Percentiles rank a stretch among this genome's conserved stretches.
Evolutionary conservation across 2,113 vertebrate genomes (phyloP).

Genomic region (Austrofundulus limnaeus): DNA sequence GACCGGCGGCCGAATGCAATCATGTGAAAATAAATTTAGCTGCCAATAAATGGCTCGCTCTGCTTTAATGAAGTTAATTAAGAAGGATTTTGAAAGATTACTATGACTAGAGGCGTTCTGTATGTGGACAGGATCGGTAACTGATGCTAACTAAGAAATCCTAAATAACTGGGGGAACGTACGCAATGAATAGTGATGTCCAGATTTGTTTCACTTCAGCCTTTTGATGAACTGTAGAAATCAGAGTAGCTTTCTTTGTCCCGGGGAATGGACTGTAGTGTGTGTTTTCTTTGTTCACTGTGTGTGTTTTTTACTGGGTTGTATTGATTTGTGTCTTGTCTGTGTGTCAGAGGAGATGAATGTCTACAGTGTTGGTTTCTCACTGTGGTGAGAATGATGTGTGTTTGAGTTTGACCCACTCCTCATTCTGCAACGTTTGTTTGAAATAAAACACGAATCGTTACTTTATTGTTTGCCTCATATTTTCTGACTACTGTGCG

Average conservation of each 20-base stretch:
- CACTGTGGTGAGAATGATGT: too few relatives aligned
- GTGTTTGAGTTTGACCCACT: too few relatives aligned
- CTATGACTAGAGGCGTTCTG: slow-evolving; percentile 17
- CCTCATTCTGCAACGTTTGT: too few relatives aligned
- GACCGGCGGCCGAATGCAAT: slow-evolving; percentile 63
- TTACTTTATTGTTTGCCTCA: too few relatives aligned
- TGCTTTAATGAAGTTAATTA: slow-evolving; percentile 49
- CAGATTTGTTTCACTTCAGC: too few relatives aligned
- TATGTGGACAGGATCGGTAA: slow-evolving; percentile 19
- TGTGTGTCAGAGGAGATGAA: slow-evolving; percentile 18
- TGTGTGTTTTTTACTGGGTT: background rate
- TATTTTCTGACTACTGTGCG: too few relatives aligned
- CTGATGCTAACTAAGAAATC: slow-evolving; percentile 12
- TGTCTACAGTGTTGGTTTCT: background rate
- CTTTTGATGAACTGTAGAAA: background rate
- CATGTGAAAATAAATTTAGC: slow-evolving; percentile 60
- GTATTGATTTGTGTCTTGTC: background rate
- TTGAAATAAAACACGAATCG: too few relatives aligned
- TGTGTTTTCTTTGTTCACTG: background rate
- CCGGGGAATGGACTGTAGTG: background rate
- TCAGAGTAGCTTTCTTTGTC: background rate
- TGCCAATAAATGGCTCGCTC: slow-evolving; percentile 43
- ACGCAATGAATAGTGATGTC: too few relatives aligned
- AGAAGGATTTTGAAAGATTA: slow-evolving; percentile 36
- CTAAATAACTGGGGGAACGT: slow-evolving; percentile 6